A percentile compares a stretch with the other conserved stretches of the same genome.
These are phyloP conservation scores for Lordiphosa mommai DNA, from an alignment of 1,140 invertebrate genomes.

Conservation along the genomic window DNA sequence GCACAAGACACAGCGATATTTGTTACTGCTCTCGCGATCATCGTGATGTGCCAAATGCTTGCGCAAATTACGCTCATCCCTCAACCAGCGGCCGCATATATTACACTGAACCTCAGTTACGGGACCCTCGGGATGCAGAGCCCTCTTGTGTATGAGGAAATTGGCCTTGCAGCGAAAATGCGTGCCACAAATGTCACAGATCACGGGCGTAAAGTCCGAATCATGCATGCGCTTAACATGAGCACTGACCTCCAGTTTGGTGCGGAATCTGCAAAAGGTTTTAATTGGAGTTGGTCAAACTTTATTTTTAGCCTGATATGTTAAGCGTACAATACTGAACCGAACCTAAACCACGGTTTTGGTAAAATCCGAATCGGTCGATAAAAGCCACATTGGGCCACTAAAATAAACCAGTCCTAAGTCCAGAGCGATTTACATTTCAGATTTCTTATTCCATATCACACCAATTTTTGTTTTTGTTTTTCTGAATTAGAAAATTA, in stretches of 20 bases:
- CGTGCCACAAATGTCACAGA: slow-evolving; percentile 68
- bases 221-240: slow-evolving; percentile 62
- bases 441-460: no score
- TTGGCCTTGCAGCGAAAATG: slow-evolving; percentile 64
- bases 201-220: slow-evolving; percentile 59
- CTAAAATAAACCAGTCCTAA: no score
- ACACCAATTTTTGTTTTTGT: no score
- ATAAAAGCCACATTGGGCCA: no score
- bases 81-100: slow-evolving; percentile 63
- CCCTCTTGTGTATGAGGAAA: slow-evolving; percentile 64
- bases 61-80: slow-evolving; percentile 64
- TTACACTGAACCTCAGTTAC: slow-evolving; percentile 62
- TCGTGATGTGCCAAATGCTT: slow-evolving; percentile 59
- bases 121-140: slow-evolving; percentile 61
- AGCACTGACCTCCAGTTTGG: slow-evolving; percentile 48
- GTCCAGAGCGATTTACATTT: no score
- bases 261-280: slow-evolving; percentile 37
- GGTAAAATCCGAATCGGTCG: no score
- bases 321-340: no score
- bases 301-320: no score
- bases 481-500: no score
- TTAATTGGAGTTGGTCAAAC: no score
- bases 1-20: slow-evolving; percentile 60
- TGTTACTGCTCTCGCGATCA: slow-evolving; percentile 52
- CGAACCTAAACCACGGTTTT: no score